These are phyloP conservation scores for Hapalemur alaotrensis DNA, from an alignment of 2,797 vertebrate genomes.

Conservation along the genomic window DNA sequence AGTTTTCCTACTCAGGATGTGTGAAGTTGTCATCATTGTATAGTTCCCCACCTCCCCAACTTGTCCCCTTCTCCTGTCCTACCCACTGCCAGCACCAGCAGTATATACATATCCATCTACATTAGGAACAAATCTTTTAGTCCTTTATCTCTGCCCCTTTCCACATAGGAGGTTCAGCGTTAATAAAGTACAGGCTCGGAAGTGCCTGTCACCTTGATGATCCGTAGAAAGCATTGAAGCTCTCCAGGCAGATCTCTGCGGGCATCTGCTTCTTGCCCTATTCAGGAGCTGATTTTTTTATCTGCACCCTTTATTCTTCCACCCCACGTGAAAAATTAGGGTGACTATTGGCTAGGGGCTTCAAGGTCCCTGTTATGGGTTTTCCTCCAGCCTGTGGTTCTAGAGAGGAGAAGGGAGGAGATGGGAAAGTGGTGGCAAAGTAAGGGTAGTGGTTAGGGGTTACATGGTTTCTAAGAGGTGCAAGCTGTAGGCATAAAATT, in stretches of 20 bases:
- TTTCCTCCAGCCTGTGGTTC: conserved; percentile 47
- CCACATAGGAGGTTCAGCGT: neutral
- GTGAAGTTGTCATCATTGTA: neutral
- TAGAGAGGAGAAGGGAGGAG: conserved; percentile 45
- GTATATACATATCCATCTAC: neutral
- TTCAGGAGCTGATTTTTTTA: neutral
- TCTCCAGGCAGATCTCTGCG: neutral
- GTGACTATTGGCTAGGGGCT: neutral
- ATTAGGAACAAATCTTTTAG: neutral
- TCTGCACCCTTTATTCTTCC: conserved; percentile 40
- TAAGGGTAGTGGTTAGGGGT: conserved; percentile 54
- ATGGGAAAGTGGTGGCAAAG: conserved; percentile 48
- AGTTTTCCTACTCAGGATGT: neutral
- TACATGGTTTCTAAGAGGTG: conserved; percentile 71
- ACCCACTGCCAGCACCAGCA: neutral
- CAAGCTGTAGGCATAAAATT: conserved; percentile 73
- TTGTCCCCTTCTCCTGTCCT: neutral
- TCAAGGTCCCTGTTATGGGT: neutral
- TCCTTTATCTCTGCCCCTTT: neutral
- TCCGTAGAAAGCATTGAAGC: neutral
- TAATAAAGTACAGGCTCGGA: neutral
- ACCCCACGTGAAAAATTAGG: conserved; percentile 31
- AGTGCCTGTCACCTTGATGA: neutral
- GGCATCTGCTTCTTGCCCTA: neutral
- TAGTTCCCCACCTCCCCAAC: neutral